phyloP scores from a whole-genome alignment of 2,797 vertebrate genomes.

The Acrossocheilus wenchowensis region DNA sequence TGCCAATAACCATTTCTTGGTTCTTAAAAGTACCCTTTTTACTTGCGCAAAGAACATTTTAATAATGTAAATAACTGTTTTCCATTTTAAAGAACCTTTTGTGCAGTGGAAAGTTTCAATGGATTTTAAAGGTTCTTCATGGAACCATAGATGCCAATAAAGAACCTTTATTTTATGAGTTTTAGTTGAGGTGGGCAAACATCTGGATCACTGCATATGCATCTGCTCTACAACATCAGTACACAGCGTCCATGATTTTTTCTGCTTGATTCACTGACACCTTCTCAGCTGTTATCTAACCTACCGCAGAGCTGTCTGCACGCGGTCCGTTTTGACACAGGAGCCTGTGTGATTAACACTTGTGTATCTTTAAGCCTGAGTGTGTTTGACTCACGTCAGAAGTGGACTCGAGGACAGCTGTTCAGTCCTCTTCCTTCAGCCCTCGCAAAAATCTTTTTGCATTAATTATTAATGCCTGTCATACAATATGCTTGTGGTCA shows the following conservation, averaged over 20 bases:
- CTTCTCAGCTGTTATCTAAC: slow-evolving; percentile 16
- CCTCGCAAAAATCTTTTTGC: slow-evolving; percentile 13
- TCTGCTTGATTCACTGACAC: not conserved
- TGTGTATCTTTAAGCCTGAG: not conserved
- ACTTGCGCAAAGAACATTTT: not conserved
- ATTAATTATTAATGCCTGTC: slow-evolving; percentile 39
- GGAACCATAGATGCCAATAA: not conserved
- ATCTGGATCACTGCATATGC: slow-evolving; percentile 4
- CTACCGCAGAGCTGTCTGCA: not conserved
- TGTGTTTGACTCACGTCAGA: not conserved
- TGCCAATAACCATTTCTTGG: not conserved
- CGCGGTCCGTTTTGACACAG: not conserved
- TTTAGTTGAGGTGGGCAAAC: not conserved
- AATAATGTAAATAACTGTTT: not conserved
- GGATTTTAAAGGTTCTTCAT: not conserved
- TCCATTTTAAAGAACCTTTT: not conserved
- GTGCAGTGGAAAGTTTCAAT: not conserved
- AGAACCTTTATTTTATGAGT: not conserved
- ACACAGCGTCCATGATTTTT: not conserved
- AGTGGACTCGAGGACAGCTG: slow-evolving; percentile 3
- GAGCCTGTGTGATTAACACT: not conserved
- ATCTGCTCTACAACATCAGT: slow-evolving; percentile 16
- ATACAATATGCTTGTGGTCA: slow-evolving; percentile 29
- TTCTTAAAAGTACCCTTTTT: not conserved
- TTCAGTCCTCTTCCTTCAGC: not conserved